These are phyloP conservation scores for Heteromurus nitidus DNA, from an alignment of 2,888 invertebrate species.

Conservation along the genomic window DNA sequence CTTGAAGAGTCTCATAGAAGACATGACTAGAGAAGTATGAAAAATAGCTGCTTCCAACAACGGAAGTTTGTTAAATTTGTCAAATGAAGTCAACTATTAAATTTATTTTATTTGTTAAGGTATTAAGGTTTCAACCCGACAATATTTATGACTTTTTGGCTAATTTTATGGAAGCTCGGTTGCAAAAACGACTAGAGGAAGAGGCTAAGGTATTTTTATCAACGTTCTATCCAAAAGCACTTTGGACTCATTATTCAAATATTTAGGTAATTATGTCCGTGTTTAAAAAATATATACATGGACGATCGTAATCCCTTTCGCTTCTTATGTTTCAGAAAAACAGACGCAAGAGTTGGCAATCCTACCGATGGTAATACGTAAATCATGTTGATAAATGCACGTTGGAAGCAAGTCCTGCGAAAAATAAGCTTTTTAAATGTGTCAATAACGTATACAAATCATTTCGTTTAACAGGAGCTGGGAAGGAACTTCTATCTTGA, in stretches of 20 bases:
- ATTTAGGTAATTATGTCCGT: not conserved
- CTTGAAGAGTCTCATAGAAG: slow-evolving; percentile 71
- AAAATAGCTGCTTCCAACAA: no score
- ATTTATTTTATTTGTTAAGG: no score
- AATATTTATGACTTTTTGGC: slow-evolving; percentile 70
- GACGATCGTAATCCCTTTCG: not conserved
- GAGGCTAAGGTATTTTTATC: no score
- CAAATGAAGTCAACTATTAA: no score
- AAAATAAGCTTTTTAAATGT: no score
- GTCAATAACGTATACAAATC: no score
- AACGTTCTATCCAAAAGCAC: no score
- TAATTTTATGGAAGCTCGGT: slow-evolving; percentile 63
- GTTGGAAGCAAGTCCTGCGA: no score
- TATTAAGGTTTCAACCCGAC: slow-evolving; percentile 67
- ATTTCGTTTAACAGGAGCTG: no score
- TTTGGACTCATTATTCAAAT: no score
- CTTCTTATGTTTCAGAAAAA: not conserved
- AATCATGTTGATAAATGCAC: no score
- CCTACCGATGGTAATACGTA: slow-evolving; percentile 30
- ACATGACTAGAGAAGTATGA: slow-evolving; percentile 69
- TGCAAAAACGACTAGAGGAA: slow-evolving; percentile 44
- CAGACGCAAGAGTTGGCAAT: slow-evolving; percentile 38
- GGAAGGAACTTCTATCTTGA: slow-evolving; percentile 61
- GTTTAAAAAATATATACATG: not conserved
- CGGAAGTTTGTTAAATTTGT: no score